These are phyloP conservation scores for Atta texana DNA, from an alignment of 1,140 invertebrate species.

Conservation along the genomic window DNA sequence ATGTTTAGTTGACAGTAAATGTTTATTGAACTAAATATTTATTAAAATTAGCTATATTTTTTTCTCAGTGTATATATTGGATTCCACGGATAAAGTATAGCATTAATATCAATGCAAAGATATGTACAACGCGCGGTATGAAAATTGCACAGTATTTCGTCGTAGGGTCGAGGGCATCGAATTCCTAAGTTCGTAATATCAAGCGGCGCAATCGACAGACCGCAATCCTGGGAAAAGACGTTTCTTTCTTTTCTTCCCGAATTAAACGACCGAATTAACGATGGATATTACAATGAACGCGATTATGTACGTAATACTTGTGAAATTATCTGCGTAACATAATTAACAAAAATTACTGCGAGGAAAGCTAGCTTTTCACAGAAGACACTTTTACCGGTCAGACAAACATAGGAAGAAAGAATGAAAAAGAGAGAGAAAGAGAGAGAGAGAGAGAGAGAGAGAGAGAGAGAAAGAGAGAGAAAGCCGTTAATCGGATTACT, in stretches of 20 bases:
- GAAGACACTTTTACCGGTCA: constrained; percentile 19
- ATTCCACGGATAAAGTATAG: neutral
- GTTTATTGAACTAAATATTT: no score
- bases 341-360: constrained; percentile 66
- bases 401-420: neutral
- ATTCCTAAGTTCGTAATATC: neutral
- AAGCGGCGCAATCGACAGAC: neutral
- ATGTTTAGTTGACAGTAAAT: no score
- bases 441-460: neutral
- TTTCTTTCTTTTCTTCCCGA: neutral
- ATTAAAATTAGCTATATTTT: no score
- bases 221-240: constrained; percentile 20
- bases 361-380: constrained; percentile 61
- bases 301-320: constrained; percentile 48
- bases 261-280: constrained; percentile 64
- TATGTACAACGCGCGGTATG: neutral
- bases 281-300: constrained; percentile 51
- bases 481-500: constrained; percentile 70
- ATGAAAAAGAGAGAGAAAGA: neutral
- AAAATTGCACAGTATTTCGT: neutral
- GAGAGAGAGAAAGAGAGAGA: neutral
- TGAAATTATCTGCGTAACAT: constrained; percentile 50
- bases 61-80: no score
- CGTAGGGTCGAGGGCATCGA: no score
- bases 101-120: neutral